phyloP scores from a whole-genome alignment of 2,797 vertebrate genomes.

The Melopsittacus undulatus region DNA sequence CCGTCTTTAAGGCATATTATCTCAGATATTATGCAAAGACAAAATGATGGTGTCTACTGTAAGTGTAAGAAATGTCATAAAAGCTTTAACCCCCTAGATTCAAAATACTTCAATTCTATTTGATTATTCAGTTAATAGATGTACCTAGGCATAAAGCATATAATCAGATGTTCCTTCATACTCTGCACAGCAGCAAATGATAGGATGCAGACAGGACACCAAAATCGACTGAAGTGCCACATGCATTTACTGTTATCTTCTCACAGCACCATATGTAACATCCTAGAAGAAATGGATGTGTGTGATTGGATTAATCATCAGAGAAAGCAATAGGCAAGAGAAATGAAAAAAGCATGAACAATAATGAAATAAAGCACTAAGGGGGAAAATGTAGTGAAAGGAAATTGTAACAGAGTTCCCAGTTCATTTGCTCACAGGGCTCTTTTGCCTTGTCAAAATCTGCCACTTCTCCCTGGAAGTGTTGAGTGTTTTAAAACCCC shows the following conservation, averaged over 20 bases:
- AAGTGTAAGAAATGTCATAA: background rate
- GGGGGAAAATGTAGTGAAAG: background rate
- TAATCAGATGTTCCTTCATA: background rate
- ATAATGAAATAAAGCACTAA: background rate
- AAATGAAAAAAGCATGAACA: background rate
- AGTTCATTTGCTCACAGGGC: background rate
- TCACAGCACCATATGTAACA: background rate
- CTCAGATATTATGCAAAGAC: background rate
- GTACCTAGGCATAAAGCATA: background rate
- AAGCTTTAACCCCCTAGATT: background rate
- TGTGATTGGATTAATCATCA: background rate
- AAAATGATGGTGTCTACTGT: background rate
- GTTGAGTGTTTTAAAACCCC: background rate
- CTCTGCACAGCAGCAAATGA: background rate
- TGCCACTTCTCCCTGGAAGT: background rate
- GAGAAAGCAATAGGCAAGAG: background rate
- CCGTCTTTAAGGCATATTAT: background rate
- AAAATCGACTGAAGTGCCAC: background rate
- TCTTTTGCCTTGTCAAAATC: background rate
- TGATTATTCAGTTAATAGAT: background rate
- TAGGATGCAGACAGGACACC: background rate
- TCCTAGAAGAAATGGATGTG: background rate
- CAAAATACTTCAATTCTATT: background rate
- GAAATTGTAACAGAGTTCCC: background rate
- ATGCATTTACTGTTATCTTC: background rate